Evolutionary conservation across 37 sponge, comb jelly and placozoan genomes (phyloP).

Genomic region (Agelas oroides): DNA sequence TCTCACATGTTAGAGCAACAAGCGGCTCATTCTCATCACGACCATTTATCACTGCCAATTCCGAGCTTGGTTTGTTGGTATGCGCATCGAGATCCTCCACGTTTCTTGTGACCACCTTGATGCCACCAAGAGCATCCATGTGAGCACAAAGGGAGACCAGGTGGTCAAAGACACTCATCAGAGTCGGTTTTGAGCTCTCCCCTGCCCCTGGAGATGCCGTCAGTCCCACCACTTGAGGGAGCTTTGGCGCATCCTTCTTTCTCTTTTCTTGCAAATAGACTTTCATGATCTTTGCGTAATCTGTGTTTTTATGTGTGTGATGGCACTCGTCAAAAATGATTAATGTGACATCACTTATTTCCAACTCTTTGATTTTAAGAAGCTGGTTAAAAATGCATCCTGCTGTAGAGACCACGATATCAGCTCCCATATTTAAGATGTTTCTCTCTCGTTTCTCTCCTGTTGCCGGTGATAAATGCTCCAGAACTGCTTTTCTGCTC

Average conservation of each 20-base stretch:
- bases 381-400: conserved; percentile 61
- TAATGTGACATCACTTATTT: conserved; percentile 55
- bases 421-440: conserved; percentile 7
- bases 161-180: conserved; percentile 50
- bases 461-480: not conserved
- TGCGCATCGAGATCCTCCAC: conserved; percentile 6
- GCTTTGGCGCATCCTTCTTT: not conserved
- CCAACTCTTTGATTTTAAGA: conserved; percentile 1
- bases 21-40: conserved; percentile 29
- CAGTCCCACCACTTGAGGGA: conserved; percentile 79
- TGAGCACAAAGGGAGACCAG: conserved; percentile 61
- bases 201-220: conserved; percentile 81
- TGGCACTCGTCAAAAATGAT: conserved; percentile 95
- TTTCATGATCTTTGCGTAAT: conserved; percentile 67
- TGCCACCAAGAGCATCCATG: conserved; percentile 67
- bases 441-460: not conserved
- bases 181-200: conserved; percentile 5
- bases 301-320: conserved; percentile 59
- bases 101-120: conserved; percentile 48
- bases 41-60: conserved; percentile 3
- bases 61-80: not conserved
- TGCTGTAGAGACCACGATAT: conserved; percentile 74
- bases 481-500: not conserved
- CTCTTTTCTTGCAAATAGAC: conserved; percentile 61
- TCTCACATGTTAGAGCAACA: not conserved